Evolutionary conservation across 2,888 invertebrate genomes (phyloP).

Genomic region (Thereva nobilitata): DNA sequence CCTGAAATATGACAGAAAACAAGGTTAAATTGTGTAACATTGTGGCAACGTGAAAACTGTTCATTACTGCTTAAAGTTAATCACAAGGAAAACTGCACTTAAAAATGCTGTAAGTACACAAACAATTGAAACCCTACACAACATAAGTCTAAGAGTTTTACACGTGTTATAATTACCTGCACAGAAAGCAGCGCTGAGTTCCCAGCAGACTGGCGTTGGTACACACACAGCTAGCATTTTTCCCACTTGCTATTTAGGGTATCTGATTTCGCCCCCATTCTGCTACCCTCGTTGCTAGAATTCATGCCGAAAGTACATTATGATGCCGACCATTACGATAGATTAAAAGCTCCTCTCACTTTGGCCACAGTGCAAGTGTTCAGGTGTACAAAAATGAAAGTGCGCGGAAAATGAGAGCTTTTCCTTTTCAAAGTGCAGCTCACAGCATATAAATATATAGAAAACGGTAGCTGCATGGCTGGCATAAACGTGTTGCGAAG

Average conservation of each 20-base stretch:
- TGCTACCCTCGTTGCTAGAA: conserved; percentile 5
- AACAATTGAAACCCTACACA: too few species aligned
- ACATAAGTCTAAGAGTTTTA: too few species aligned
- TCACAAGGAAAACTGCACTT: too few species aligned
- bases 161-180: too few species aligned
- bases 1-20: too few species aligned
- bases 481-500: conserved; percentile 6
- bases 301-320: conserved; percentile 32
- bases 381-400: conserved; percentile 40
- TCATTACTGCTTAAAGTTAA: too few species aligned
- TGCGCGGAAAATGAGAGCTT: conserved; percentile 39
- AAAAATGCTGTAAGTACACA: too few species aligned
- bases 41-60: too few species aligned
- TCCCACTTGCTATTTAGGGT: background rate
- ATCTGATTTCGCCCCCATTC: conserved; percentile 16
- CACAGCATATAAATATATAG: background rate
- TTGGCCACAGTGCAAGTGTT: conserved; percentile 38
- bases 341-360: conserved; percentile 34
- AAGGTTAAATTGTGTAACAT: too few species aligned
- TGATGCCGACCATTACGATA: conserved; percentile 31
- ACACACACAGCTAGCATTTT: too few species aligned
- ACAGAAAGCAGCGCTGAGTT: too few species aligned
- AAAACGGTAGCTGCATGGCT: conserved; percentile 1
- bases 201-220: too few species aligned
- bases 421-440: conserved; percentile 20